Evolutionary conservation across 2,797 vertebrate species (phyloP).

Genomic region (Pantherophis vulpinus): DNA sequence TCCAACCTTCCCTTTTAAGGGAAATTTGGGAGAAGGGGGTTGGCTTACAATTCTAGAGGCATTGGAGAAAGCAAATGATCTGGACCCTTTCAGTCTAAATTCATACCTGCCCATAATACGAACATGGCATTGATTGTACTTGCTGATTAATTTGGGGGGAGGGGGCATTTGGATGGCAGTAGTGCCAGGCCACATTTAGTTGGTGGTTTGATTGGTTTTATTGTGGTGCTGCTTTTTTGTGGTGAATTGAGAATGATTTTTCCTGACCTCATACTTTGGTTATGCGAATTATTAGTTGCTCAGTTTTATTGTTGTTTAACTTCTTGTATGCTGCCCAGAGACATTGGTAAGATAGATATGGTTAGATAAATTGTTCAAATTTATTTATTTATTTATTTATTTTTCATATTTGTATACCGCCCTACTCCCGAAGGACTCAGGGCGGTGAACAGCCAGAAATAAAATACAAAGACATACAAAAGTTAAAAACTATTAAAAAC

Average conservation of each 20-base stretch:
- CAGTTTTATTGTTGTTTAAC: neutral
- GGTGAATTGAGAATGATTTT: neutral
- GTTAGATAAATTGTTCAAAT: neutral
- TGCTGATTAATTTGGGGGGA: neutral
- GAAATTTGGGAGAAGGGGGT: neutral
- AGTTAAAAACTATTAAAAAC: no score
- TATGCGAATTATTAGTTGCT: neutral
- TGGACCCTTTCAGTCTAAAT: neutral
- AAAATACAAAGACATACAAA: no score
- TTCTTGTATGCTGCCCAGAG: neutral
- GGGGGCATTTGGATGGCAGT: neutral
- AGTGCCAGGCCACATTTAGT: neutral
- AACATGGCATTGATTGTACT: neutral
- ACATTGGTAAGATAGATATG: neutral
- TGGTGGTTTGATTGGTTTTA: neutral
- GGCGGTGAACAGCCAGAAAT: no score
- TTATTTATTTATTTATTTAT: no score
- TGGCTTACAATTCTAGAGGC: neutral
- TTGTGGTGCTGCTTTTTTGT: neutral
- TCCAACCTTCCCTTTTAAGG: neutral
- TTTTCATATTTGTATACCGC: no score
- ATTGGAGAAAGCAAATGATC: neutral
- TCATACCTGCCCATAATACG: neutral
- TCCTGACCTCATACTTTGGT: neutral
- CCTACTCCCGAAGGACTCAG: no score